These are phyloP conservation scores for Silvanus unidentatus DNA, from an alignment of 2,888 invertebrate genomes.

Conservation along the genomic window DNA sequence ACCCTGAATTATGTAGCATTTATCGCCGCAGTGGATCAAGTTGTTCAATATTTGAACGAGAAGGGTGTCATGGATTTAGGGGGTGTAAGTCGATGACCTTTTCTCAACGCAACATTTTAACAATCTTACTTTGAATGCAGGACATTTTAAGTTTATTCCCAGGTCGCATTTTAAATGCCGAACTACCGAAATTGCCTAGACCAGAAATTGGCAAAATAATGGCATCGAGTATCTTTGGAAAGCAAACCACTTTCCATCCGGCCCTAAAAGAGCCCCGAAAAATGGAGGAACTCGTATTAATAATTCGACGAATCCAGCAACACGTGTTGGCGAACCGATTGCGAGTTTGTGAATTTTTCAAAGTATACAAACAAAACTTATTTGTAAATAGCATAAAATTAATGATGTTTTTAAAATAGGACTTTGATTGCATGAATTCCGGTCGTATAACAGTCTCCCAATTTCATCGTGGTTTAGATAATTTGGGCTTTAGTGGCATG, in stretches of 20 bases:
- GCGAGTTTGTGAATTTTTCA: conserved; percentile 63
- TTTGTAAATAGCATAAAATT: too few relatives aligned
- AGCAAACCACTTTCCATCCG: conserved; percentile 56
- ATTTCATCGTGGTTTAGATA: conserved; percentile 65
- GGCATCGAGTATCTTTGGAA: conserved; percentile 50
- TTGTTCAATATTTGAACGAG: conserved; percentile 55
- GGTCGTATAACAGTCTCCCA: conserved; percentile 65
- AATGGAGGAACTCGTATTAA: conserved; percentile 49
- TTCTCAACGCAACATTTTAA: neutral
- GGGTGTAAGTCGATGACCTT: conserved; percentile 45
- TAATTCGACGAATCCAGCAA: conserved; percentile 62
- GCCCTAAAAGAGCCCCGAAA: conserved; percentile 49
- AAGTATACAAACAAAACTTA: conserved; percentile 44
- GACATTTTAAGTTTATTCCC: conserved; percentile 55
- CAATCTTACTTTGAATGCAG: conserved; percentile 24
- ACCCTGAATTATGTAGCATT: conserved; percentile 75
- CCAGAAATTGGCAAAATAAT: conserved; percentile 58
- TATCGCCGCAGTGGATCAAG: conserved; percentile 60
- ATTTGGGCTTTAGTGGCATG: conserved; percentile 57
- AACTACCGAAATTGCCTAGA: conserved; percentile 61
- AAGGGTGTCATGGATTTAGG: conserved; percentile 51
- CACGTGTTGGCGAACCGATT: conserved; percentile 60
- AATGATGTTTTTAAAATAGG: conserved; percentile 42
- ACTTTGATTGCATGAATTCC: conserved; percentile 62
- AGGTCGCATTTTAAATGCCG: conserved; percentile 60